Base-by-base conservation (phyloP, 2,113 vertebrate species). In the Spermophilus dauricus region DNA sequence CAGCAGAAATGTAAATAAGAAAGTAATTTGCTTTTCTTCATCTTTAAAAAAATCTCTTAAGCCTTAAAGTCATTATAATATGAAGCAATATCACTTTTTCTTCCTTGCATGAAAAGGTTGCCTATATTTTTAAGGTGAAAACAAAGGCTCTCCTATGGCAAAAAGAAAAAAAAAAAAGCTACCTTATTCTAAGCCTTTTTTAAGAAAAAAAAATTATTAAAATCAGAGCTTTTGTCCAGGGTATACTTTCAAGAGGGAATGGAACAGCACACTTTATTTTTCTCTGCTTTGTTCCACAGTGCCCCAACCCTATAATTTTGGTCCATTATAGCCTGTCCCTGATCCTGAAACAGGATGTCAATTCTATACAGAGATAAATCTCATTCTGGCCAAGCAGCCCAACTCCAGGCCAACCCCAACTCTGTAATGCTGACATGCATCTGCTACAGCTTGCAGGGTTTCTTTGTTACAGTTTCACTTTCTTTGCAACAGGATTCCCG, bases 1-100 rank as follows among this genome's bases (percentile, higher is more conserved):
- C 37, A 72, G 67, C 32, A 61, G 94, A 95, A 84, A 96, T 85
- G 81, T 95, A 97, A 97, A 96, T 93, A 97, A 92, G 84, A 95
- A 97, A 87, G 75, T 65, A 93, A 97, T 95, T 94, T 90, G 75
- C 56, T 86, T 89, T 70, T 78, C 51, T 90, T 88, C 76, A 81
- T 90, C 81, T 76, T 94, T 85, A 77, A 91, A 51, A 86, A 61
- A 88, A 48, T 67, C 56, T 88, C 67, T 89, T 76, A 85, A 85
- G 58, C 76, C 58, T 94, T 95, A 80, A 53, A 58, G 17, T 58
- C 95, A 80, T 90, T 86, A 53, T 75, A 61, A 53, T 75, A 53
- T 48, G 12, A 93, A 75, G 56, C 42, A 86, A 51, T 78, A 67
- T 42, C 24, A 14, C 24, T 45, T 86, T 94, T 76, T 78, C 61